Base-by-base conservation (phyloP, 2,888 invertebrate genomes). In the Chalcis sispes region DNA sequence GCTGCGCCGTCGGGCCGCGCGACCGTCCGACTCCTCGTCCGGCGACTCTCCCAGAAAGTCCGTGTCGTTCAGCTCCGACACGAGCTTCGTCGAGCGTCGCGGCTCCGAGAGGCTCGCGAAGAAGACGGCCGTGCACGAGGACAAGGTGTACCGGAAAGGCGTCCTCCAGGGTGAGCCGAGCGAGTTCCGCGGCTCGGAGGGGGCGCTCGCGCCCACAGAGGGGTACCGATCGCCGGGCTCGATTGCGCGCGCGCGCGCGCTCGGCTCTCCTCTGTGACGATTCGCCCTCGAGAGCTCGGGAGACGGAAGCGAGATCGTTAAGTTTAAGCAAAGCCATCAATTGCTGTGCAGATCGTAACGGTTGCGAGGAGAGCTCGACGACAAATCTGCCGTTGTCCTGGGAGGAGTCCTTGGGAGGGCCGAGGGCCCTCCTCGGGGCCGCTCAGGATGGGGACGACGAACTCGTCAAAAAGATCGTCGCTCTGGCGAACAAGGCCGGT, bases 391-490 rank as follows among this genome's bases (percentile, higher is more conserved):
- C 73, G 23, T 29, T 65, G 48, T 36, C 71, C 29, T 71, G 72
- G 76, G 71, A 84, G 59, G 74, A 78, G 77, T 80, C 83, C 82
- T 79, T 83, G 77, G 85, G 84, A 79, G 87, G 86, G 81, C 84
- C 85, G 15, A 79, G 81, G 79, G 86, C 90, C 81, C 89, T 91
- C 70, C 86, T 91, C 72, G 88, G 89, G 87, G 91, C 91, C 54
- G 91, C 91, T 73, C 89, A 90, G 75, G 91, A 91, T 83, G 90
- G 89, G 36, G 91, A 91, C 80, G 91, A 91, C 77, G 84, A 85
- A 25, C 81, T 85, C 27, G 84, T 91, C 52, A 86, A 86, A 77
- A 89, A 90, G 64, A 86, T 90, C 50, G 85, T 91, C 54, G 83
- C 88, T 10, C 40, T 88, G 89, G 77, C 89, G 25, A 50, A 88